Base-by-base conservation (phyloP, 2,888 invertebrate species). In the Plutella xylostella region DNA sequence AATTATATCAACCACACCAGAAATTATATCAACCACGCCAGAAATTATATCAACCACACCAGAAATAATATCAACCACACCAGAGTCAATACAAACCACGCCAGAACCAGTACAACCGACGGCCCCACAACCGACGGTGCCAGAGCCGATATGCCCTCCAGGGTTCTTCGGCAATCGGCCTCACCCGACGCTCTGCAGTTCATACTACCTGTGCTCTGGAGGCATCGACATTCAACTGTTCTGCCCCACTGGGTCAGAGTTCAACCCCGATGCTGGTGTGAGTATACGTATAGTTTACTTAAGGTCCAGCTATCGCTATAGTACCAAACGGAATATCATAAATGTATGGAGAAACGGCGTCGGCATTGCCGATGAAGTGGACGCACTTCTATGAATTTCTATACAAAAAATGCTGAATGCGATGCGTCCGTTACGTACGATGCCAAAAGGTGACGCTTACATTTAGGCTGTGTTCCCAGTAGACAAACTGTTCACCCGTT, bases 171-270 rank as follows among this genome's bases (percentile, higher is more conserved):
- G 61, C 14, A 56, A 57, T 15, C 38, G 65, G 0, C 52, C 63
- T 0, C 56, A 65, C 42, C 63, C 60, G 4, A 46, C 53, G 0
- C 37, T 44, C 1, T 67, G 67, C 43, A 49, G 58, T 43, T 47
- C 51, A 6, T 67, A 55, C 47, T 62, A 52, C 41, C 50, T 64
- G 52, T 65, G 65, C 20, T 45, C 56, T 0, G 56, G 51, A 4
- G 58, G 57, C 0, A 37, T 45, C 0, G 45, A 57, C 0, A 48
- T 63, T 17, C 50, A 45, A 2, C 42, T 64, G 1, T 51, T 33
- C 34, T 63, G 63, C 41, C 31, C 48, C 1, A 35, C 40, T 11
- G 52, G 48, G 7, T 47, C 40, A n/a, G 51, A 51, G 19, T 52
- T 44, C 28, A 45, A 52, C 34, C 47, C 47, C 11, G 19, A 3